Conservation (phyloP, 2,797 vertebrate genomes). For the Mallotus villosus region DNA sequence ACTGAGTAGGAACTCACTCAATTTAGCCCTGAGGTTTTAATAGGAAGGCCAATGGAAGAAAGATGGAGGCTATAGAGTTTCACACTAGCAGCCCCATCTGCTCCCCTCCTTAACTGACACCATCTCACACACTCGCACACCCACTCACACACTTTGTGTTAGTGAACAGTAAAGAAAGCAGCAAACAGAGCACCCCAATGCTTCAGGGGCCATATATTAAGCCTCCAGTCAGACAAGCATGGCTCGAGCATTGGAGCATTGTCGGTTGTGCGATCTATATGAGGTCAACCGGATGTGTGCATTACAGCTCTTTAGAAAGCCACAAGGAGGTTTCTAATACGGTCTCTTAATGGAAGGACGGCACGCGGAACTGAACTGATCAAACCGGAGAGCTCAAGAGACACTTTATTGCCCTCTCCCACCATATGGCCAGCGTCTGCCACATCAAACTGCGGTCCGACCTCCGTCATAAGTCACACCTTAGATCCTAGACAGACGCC, state of each 20-base stretch:
- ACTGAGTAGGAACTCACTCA: slow-evolving; percentile 69
- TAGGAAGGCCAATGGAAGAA: slow-evolving; percentile 61
- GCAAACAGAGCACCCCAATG: neutral
- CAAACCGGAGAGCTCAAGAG: slow-evolving; percentile 44
- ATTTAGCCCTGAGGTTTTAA: slow-evolving; percentile 69
- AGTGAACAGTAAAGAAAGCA: slow-evolving; percentile 35
- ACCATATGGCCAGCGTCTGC: slow-evolving; percentile 11
- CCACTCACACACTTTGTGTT: slow-evolving; percentile 45
- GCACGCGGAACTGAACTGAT: slow-evolving; percentile 25
- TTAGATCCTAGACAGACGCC: neutral
- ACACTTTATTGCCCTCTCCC: slow-evolving; percentile 40
- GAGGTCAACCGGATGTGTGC: slow-evolving; percentile 44
- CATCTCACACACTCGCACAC: slow-evolving; percentile 38
- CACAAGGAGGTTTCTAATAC: slow-evolving; percentile 51
- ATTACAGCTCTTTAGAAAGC: slow-evolving; percentile 32
- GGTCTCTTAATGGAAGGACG: slow-evolving; percentile 57
- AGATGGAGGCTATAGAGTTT: slow-evolving; percentile 65
- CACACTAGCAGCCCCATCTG: slow-evolving; percentile 71
- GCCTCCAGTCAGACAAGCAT: slow-evolving; percentile 18
- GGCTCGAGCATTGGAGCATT: slow-evolving; percentile 11
- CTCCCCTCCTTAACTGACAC: slow-evolving; percentile 15
- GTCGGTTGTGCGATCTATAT: slow-evolving; percentile 17
- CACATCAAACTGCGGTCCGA: neutral
- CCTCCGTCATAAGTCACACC: neutral
- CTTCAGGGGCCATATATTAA: slow-evolving; percentile 22